phyloP scores from a whole-genome alignment of 1,140 invertebrate genomes.

The Drosophila ogumai region DNA sequence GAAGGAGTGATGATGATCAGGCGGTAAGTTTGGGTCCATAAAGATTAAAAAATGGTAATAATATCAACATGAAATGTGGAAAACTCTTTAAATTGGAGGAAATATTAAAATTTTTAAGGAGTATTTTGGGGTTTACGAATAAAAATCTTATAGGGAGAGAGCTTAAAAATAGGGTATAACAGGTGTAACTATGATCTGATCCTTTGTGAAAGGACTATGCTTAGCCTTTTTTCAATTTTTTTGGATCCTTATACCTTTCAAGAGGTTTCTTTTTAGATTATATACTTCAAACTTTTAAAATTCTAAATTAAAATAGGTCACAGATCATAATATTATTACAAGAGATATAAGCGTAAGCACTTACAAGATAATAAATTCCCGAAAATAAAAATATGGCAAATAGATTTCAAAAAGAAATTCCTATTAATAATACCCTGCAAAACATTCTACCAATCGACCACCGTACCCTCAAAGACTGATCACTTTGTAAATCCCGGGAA shows the following conservation, averaged over 20 bases:
- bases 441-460: too few relatives aligned
- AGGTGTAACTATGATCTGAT: not conserved
- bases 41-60: not conserved
- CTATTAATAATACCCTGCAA: not conserved
- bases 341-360: not conserved
- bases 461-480: too few relatives aligned
- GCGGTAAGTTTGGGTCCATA: conserved; percentile 30
- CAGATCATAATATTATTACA: not conserved
- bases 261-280: not conserved
- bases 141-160: too few relatives aligned
- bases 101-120: not conserved
- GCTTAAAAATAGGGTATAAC: not conserved
- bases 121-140: not conserved
- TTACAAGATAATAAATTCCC: not conserved
- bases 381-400: not conserved
- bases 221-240: not conserved
- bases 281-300: not conserved
- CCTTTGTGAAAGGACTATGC: not conserved
- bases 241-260: not conserved
- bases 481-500: conserved; percentile 73
- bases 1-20: conserved; percentile 36
- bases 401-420: not conserved
- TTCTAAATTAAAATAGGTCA: not conserved
- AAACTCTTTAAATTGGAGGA: not conserved
- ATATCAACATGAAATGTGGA: not conserved